Evolutionary conservation across 2,888 invertebrate genomes (phyloP).

Genomic region (Trilocha varians): DNA sequence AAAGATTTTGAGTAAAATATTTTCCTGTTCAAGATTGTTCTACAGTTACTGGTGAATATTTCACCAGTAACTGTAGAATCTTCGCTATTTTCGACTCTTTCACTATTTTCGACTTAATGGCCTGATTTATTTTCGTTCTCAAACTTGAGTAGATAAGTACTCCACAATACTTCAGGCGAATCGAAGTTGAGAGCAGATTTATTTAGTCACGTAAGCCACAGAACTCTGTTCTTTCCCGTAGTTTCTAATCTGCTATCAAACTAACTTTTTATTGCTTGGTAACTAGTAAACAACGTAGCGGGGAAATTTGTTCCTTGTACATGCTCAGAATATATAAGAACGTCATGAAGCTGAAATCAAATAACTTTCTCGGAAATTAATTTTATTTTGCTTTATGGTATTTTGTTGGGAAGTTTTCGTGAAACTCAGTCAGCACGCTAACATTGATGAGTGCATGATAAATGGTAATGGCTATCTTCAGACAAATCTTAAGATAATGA

Average conservation of each 20-base stretch:
- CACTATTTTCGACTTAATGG: conserved; percentile 1
- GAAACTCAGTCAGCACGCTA: too few relatives aligned
- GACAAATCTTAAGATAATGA: too few relatives aligned
- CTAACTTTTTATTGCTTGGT: conserved; percentile 60
- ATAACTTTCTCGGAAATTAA: not conserved
- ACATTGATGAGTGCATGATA: too few relatives aligned
- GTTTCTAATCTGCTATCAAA: conserved; percentile 61
- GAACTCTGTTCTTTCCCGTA: conserved; percentile 37
- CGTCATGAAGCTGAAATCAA: conserved; percentile 6
- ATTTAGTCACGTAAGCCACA: conserved; percentile 54
- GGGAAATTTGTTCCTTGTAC: conserved; percentile 32
- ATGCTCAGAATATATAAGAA: conserved; percentile 19
- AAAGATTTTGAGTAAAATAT: too few relatives aligned
- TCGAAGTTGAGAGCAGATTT: conserved; percentile 30
- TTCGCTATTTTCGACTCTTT: too few relatives aligned
- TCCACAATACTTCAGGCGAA: conserved; percentile 7
- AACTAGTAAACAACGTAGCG: conserved; percentile 49
- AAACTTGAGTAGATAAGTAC: conserved; percentile 7
- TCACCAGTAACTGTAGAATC: too few relatives aligned
- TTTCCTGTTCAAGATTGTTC: too few relatives aligned
- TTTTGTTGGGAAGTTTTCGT: too few relatives aligned
- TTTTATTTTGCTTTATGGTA: not conserved
- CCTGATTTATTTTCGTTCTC: conserved; percentile 6
- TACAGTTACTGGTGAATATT: too few relatives aligned
- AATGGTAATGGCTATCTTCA: too few relatives aligned